Percentiles rank a stretch among this genome's conserved stretches.
Conservation (phyloP, 2,113 vertebrate species). For the Tragelaphus strepsiceros region DNA sequence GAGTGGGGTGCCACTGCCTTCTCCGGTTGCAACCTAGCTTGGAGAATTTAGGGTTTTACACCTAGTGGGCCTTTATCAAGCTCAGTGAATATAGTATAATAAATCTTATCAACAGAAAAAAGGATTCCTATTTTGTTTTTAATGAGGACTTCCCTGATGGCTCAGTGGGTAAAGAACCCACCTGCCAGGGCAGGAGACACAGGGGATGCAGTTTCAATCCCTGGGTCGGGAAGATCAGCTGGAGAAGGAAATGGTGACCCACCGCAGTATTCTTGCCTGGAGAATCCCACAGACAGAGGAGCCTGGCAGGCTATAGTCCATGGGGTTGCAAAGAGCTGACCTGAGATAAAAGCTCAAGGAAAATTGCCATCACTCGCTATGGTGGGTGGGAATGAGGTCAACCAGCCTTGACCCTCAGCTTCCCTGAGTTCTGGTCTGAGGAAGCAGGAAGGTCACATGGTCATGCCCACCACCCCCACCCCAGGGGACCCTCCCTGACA, state of each 20-base stretch:
- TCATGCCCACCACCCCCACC: background rate
- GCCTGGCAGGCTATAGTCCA: rapidly evolving
- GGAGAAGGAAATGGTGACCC: background rate
- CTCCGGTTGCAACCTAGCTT: background rate
- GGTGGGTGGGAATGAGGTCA: background rate
- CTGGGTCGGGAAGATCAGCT: background rate
- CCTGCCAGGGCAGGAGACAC: background rate
- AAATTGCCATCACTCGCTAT: background rate
- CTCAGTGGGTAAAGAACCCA: background rate
- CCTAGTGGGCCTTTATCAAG: background rate
- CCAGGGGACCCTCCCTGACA: background rate
- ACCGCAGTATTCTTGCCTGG: background rate
- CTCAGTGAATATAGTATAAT: no score
- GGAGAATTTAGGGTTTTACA: background rate
- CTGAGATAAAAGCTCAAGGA: background rate
- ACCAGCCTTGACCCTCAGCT: background rate
- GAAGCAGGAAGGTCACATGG: background rate
- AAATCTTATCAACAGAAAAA: background rate
- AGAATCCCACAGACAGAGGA: background rate
- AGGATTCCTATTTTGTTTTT: background rate
- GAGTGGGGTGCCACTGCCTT: no score
- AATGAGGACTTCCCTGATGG: background rate
- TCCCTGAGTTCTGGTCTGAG: background rate
- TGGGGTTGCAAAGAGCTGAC: background rate
- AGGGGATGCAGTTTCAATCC: background rate